Percentiles rank a stretch among this genome's conserved stretches.
phyloP scores from a whole-genome alignment of 2,797 vertebrate species.

The Pseudochromis fuscus region DNA sequence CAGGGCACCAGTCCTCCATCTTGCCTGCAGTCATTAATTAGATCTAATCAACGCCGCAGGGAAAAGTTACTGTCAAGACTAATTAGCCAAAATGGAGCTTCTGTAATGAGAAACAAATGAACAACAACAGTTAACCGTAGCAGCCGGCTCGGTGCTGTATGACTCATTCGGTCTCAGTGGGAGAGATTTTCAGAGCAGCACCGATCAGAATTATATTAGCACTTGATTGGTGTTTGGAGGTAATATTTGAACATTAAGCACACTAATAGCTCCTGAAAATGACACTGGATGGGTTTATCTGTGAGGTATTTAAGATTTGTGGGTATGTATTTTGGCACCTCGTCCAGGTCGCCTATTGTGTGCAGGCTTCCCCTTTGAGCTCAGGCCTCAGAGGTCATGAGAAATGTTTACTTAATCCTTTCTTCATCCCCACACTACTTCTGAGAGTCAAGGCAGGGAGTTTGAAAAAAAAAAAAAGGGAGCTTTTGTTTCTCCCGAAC shows the following conservation, averaged over 20 bases:
- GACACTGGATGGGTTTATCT: neutral
- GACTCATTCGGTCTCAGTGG: conserved; percentile 70
- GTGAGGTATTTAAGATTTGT: neutral
- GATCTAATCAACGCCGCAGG: conserved; percentile 79
- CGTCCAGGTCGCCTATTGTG: conserved; percentile 36
- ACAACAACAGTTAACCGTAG: conserved; percentile 79
- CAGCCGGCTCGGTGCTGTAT: conserved; percentile 58
- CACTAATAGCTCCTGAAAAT: conserved; percentile 29
- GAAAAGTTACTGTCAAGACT: conserved; percentile 79
- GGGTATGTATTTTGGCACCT: too few relatives aligned
- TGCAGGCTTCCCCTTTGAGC: conserved; percentile 45
- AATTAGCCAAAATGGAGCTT: conserved; percentile 81
- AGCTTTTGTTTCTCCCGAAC: conserved; percentile 80
- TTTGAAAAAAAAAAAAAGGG: conserved; percentile 51
- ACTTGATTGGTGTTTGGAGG: conserved; percentile 47
- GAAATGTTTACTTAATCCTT: conserved; percentile 84
- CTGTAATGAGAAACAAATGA: conserved; percentile 83
- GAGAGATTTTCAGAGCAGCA: conserved; percentile 54
- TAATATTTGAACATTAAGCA: conserved; percentile 33
- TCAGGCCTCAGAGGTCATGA: conserved; percentile 80
- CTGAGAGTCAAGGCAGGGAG: conserved; percentile 75
- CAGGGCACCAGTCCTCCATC: conserved; percentile 64
- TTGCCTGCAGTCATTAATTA: conserved; percentile 83
- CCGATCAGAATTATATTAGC: conserved; percentile 55
- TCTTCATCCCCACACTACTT: conserved; percentile 63